Evolutionary conservation across 2,797 vertebrate species (phyloP).

Genomic region (Macrochelys suwanniensis): DNA sequence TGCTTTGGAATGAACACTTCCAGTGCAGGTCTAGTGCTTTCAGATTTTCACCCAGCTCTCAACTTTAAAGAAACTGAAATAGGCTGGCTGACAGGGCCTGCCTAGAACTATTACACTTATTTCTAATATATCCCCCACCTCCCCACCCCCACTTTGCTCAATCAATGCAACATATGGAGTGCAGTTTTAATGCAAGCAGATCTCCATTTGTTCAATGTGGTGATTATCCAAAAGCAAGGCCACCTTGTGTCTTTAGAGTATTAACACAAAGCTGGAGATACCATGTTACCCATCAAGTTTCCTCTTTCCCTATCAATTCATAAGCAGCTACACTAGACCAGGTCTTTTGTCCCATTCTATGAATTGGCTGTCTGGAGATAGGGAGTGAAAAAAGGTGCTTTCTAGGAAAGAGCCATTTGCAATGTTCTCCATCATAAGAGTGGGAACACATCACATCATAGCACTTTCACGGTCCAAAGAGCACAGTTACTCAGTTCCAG

Average conservation of each 20-base stretch:
- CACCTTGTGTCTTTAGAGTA: not conserved
- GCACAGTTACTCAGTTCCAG: not conserved
- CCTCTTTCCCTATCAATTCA: not conserved
- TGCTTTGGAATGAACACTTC: constrained; percentile 2
- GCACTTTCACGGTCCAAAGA: not conserved
- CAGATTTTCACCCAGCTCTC: constrained; percentile 16
- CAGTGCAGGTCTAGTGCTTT: not conserved
- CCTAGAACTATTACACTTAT: not conserved
- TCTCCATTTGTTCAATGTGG: not conserved
- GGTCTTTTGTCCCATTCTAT: not conserved
- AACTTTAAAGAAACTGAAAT: constrained; percentile 4
- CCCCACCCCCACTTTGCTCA: not conserved
- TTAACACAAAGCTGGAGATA: not conserved
- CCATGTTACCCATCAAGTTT: rapidly evolving
- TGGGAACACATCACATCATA: not conserved
- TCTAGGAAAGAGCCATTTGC: constrained; percentile 24
- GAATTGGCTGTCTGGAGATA: not conserved
- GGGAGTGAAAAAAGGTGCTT: not conserved
- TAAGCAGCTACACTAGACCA: not conserved
- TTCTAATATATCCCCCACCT: not conserved
- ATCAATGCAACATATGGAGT: not conserved
- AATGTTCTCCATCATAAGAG: not conserved
- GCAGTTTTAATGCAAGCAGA: not conserved
- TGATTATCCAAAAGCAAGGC: constrained; percentile 21
- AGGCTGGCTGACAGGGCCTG: not conserved